A percentile compares a stretch with the other conserved stretches of the same genome.
These are phyloP conservation scores for Equus przewalskii DNA, from an alignment of 2,113 vertebrate genomes.

Conservation along the genomic window DNA sequence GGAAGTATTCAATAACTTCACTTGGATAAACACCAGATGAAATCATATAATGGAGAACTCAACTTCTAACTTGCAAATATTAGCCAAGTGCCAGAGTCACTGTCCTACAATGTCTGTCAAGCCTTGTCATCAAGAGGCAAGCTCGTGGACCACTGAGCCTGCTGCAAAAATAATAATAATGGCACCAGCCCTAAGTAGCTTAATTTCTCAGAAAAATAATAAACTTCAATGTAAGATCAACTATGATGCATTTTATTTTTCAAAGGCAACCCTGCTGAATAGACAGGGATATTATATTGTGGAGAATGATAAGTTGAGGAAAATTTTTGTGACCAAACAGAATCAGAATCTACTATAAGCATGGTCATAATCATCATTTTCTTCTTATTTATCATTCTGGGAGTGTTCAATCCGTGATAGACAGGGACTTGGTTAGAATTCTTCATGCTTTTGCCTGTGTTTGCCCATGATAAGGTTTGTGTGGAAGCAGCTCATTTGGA, in stretches of 20 bases:
- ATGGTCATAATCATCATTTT: neutral
- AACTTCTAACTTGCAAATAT: neutral
- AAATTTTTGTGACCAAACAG: neutral
- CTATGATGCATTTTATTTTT: neutral
- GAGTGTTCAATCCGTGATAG: neutral
- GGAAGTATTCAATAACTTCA: neutral
- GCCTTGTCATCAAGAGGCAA: neutral
- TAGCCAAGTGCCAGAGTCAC: neutral
- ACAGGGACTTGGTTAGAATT: neutral
- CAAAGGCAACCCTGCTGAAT: neutral
- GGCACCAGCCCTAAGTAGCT: neutral
- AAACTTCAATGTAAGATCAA: neutral
- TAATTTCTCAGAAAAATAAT: conserved; percentile 11
- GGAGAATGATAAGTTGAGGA: neutral
- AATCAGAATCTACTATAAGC: neutral
- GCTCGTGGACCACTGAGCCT: neutral
- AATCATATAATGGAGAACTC: neutral
- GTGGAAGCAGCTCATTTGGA: neutral
- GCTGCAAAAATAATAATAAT: neutral
- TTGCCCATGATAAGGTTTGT: neutral
- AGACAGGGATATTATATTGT: neutral
- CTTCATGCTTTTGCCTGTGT: neutral
- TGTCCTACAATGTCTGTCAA: neutral
- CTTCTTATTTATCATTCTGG: neutral
- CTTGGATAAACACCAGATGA: neutral